Percentiles rank a stretch among this genome's conserved stretches.
These are phyloP conservation scores for Drosophila incognita DNA, from an alignment of 2,888 invertebrate genomes.

Conservation along the genomic window DNA sequence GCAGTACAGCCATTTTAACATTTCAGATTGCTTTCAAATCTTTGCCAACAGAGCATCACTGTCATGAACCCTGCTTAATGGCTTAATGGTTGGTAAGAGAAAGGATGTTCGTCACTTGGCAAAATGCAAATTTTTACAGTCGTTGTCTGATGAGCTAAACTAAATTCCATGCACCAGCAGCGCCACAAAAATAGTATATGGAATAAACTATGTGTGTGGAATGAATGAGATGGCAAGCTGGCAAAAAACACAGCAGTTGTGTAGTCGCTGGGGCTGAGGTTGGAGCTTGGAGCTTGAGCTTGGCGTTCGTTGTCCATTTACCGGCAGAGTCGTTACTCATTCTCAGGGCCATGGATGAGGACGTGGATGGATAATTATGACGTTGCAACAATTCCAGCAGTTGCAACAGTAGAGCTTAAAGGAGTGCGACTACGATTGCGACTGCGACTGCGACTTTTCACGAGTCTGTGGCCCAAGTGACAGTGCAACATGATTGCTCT, in stretches of 20 bases:
- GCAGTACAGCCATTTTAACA: constrained; percentile 15
- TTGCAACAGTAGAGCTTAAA: constrained; percentile 46
- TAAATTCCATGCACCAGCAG: constrained; percentile 30
- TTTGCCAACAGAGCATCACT: constrained; percentile 36
- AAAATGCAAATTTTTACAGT: constrained; percentile 69
- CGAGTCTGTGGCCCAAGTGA: constrained; percentile 63
- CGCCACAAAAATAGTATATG: constrained; percentile 24
- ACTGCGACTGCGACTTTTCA: constrained; percentile 8
- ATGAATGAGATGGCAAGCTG: constrained; percentile 18
- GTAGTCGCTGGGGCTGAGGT: constrained; percentile 19
- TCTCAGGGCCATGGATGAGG: constrained; percentile 67
- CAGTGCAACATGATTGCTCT: constrained; percentile 81
- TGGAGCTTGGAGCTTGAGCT: constrained; percentile 10
- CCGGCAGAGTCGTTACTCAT: constrained; percentile 76
- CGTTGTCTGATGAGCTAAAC: constrained; percentile 46
- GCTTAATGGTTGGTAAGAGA: constrained; percentile 40
- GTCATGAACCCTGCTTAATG: constrained; percentile 66
- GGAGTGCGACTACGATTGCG: constrained; percentile 24
- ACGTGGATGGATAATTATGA: constrained; percentile 78
- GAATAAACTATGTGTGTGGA: constrained; percentile 29
- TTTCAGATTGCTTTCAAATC: constrained; percentile 55
- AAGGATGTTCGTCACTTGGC: constrained; percentile 61
- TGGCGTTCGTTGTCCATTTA: constrained; percentile 67
- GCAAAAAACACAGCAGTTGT: constrained; percentile 39
- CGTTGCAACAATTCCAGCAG: constrained; percentile 77